Evolutionary conservation across 2,797 vertebrate species (phyloP).

Genomic region (Paguma larvata): DNA sequence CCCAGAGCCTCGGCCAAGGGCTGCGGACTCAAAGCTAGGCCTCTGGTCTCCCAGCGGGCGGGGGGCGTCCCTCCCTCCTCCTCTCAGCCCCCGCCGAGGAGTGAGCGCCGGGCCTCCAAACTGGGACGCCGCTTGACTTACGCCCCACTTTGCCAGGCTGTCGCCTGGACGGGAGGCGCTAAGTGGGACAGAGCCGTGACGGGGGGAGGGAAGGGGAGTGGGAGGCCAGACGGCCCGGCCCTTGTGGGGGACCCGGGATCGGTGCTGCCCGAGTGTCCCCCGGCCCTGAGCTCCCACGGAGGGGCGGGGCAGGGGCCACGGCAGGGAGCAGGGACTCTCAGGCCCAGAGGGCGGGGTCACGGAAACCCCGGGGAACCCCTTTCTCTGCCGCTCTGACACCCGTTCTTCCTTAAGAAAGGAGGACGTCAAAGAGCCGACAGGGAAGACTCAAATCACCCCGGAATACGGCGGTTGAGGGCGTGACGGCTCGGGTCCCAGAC

Average conservation of each 20-base stretch:
- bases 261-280: neutral
- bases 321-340: neutral
- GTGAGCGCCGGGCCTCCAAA: neutral
- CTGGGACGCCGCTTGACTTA: neutral
- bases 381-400: neutral
- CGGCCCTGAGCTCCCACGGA: neutral
- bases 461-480: neutral
- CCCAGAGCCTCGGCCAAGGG: neutral
- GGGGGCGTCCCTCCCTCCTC: neutral
- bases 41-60: neutral
- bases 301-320: neutral
- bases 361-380: neutral
- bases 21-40: neutral
- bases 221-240: neutral
- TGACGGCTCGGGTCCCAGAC: neutral
- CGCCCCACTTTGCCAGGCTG: neutral
- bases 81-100: fast-evolving
- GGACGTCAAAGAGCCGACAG: neutral
- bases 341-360: neutral
- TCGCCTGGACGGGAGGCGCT: conserved; percentile 57
- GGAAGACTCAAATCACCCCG: neutral
- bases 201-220: neutral
- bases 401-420: neutral
- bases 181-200: conserved; percentile 57
- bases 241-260: neutral